These are phyloP conservation scores for Miltochrista miniata DNA, from an alignment of 2,888 invertebrate species.

Conservation along the genomic window DNA sequence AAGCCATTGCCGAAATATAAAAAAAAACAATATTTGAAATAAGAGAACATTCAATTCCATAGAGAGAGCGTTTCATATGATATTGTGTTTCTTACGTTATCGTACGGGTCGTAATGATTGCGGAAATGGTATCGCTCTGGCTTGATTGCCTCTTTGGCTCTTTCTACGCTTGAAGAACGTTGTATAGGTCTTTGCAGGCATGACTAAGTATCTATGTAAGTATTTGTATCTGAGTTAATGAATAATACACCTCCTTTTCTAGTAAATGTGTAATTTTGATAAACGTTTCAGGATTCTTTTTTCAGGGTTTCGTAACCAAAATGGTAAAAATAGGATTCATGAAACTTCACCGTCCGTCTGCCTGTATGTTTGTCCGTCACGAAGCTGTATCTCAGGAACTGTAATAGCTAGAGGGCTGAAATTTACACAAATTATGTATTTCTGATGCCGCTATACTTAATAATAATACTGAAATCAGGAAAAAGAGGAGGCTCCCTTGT, in stretches of 20 bases:
- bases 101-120: background rate
- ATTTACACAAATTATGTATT: no score
- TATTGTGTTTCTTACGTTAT: background rate
- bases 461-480: no score
- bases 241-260: background rate
- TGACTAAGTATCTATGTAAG: background rate
- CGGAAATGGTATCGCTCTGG: background rate
- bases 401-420: no score
- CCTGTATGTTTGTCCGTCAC: no score
- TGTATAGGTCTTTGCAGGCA: no score
- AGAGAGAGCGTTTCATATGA: background rate
- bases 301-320: no score
- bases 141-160: background rate
- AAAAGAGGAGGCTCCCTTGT: no score
- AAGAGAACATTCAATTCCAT: background rate
- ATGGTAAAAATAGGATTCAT: no score
- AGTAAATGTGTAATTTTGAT: background rate
- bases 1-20: background rate
- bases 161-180: background rate
- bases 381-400: no score
- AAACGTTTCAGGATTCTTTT: background rate
- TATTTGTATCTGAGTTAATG: background rate
- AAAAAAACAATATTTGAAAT: background rate
- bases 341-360: no score
- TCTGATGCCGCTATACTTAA: no score